phyloP scores from a whole-genome alignment of 2,797 vertebrate genomes.

The Hemitrygon akajei region DNA sequence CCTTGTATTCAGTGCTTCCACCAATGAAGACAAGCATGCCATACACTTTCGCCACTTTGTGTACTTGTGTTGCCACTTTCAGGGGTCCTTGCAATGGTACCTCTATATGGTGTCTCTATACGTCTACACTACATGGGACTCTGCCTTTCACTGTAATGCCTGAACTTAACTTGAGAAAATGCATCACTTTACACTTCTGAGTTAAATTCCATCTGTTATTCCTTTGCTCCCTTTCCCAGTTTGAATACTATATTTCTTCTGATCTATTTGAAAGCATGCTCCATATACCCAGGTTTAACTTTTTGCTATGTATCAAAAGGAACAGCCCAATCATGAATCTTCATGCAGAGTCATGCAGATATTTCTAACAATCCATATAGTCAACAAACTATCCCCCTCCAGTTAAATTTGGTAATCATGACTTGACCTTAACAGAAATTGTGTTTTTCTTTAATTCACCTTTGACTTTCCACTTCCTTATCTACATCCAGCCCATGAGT shows the following conservation, averaged over 20 bases:
- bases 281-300: too few relatives aligned
- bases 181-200: background rate
- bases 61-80: background rate
- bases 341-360: background rate
- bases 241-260: too few relatives aligned
- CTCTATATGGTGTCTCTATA: too few relatives aligned
- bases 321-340: background rate
- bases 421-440: background rate
- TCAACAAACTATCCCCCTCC: background rate
- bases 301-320: too few relatives aligned
- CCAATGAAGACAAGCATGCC: too few relatives aligned
- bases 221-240: too few relatives aligned
- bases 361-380: background rate
- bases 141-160: background rate
- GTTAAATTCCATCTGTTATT: background rate
- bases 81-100: background rate
- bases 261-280: too few relatives aligned
- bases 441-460: background rate
- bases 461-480: background rate
- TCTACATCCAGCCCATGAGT: background rate
- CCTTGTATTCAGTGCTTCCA: too few relatives aligned
- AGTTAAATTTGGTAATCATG: background rate
- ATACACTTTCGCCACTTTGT: background rate
- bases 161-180: background rate
- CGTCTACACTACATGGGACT: background rate